Evolutionary conservation across 2,113 vertebrate genomes (phyloP).

Genomic region (Acanthisitta chloris): DNA sequence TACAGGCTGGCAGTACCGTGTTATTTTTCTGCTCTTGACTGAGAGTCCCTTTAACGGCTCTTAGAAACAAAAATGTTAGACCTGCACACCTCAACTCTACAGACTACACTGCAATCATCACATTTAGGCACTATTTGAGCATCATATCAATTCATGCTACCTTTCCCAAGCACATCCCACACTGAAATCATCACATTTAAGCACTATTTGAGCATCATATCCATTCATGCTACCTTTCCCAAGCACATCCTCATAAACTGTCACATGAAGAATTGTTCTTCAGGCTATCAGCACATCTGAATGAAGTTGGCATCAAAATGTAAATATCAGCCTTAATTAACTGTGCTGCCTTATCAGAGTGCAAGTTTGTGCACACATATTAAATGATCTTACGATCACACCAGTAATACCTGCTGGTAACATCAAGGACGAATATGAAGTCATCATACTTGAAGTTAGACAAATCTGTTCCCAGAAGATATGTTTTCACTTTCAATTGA

Average conservation of each 20-base stretch:
- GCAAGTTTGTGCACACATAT: background rate
- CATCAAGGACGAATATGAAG: constrained; percentile 97
- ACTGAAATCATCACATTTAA: background rate
- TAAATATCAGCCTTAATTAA: background rate
- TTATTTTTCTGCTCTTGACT: background rate
- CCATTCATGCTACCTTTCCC: background rate
- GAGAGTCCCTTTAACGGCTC: background rate
- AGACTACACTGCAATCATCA: background rate
- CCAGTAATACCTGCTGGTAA: constrained; percentile 89
- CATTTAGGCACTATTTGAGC: background rate
- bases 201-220: background rate
- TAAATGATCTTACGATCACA: background rate
- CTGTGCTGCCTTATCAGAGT: background rate
- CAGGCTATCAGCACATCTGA: background rate
- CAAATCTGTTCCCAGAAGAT: constrained; percentile 96
- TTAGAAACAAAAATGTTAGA: background rate
- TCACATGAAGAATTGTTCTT: background rate
- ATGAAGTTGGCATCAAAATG: background rate
- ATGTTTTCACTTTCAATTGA: constrained; percentile 96
- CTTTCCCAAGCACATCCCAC: background rate
- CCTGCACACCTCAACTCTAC: background rate
- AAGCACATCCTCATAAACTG: background rate
- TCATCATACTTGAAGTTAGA: constrained; percentile 99
- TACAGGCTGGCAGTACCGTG: background rate
- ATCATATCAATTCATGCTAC: background rate